Evolutionary conservation across 2,888 invertebrate species (phyloP).

Genomic region (Drosophila histrio): DNA sequence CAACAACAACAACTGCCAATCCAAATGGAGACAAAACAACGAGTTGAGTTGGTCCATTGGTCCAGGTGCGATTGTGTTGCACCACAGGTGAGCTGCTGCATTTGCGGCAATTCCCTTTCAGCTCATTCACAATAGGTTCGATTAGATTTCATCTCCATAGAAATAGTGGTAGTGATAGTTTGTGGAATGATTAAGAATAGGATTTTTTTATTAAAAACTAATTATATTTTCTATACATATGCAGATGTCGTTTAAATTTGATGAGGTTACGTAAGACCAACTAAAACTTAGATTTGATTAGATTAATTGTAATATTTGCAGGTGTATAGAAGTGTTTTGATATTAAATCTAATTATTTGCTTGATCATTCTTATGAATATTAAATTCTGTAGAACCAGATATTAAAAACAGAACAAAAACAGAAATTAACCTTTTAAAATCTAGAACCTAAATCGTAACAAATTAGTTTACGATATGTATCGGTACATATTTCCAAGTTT

Average conservation of each 20-base stretch:
- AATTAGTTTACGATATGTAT: too few species aligned
- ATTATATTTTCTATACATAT: not conserved
- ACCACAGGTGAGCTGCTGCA: conserved; percentile 3
- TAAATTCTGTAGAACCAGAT: too few species aligned
- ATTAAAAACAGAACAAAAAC: too few species aligned
- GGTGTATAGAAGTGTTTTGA: too few species aligned
- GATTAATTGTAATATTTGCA: too few species aligned
- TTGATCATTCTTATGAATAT: too few species aligned
- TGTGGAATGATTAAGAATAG: not conserved
- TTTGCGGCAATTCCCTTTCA: conserved; percentile 13
- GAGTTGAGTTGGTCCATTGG: not conserved
- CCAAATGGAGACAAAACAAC: not conserved
- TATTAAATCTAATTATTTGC: too few species aligned
- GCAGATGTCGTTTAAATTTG: not conserved
- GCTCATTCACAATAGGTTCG: not conserved
- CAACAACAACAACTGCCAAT: not conserved
- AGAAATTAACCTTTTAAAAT: too few species aligned
- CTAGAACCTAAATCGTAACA: too few species aligned
- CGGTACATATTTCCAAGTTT: too few species aligned
- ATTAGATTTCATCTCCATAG: not conserved
- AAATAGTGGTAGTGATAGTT: not conserved
- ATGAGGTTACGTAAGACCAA: too few species aligned
- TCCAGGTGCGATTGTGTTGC: not conserved
- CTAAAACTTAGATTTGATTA: too few species aligned
- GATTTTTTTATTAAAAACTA: not conserved